phyloP scores from a whole-genome alignment of 2,888 invertebrate genomes.

The Aromia moschata region DNA sequence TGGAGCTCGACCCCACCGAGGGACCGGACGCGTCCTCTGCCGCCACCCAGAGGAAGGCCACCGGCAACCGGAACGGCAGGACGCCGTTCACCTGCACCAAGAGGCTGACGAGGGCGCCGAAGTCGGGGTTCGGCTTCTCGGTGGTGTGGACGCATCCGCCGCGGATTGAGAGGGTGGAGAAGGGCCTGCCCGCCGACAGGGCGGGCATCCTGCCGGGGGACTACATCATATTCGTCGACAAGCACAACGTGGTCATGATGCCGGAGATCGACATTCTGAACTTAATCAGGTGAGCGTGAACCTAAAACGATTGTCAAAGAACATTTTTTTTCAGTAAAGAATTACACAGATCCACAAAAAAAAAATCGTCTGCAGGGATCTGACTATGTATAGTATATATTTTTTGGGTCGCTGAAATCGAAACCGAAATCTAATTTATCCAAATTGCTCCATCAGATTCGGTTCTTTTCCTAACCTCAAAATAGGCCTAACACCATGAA shows the following conservation, averaged over 20 bases:
- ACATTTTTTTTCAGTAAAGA: too few relatives aligned
- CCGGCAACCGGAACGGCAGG: conserved; percentile 68
- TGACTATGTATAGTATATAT: too few relatives aligned
- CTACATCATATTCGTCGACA: conserved; percentile 88
- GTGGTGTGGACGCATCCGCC: conserved; percentile 91
- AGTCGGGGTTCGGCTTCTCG: conserved; percentile 82
- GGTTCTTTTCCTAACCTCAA: too few relatives aligned
- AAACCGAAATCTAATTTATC: too few relatives aligned
- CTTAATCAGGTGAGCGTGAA: conserved; percentile 66
- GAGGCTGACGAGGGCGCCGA: conserved; percentile 62
- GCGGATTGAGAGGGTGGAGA: conserved; percentile 83
- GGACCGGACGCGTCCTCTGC: conserved; percentile 70
- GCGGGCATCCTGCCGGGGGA: conserved; percentile 85
- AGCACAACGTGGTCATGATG: conserved; percentile 85
- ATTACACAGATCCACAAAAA: too few relatives aligned
- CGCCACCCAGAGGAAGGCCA: conserved; percentile 65
- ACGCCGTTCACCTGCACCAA: conserved; percentile 87
- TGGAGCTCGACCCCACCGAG: conserved; percentile 82
- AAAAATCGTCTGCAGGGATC: too few relatives aligned
- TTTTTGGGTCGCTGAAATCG: too few relatives aligned
- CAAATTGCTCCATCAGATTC: too few relatives aligned
- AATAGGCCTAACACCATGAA: too few relatives aligned
- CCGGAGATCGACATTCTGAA: conserved; percentile 77
- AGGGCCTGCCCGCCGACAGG: conserved; percentile 83
- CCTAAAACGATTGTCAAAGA: too few relatives aligned